These are phyloP conservation scores for human DNA, from an alignment of 2,113 vertebrate genomes.

Conservation along the genomic window GRCh38 chr4:189134501-189135000, in stretches of 20 bases:
- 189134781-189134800: not conserved
- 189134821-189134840: not conserved
- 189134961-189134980: slow-evolving; percentile 37
- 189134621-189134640: slow-evolving; percentile 29
- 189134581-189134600: slow-evolving; percentile 55
- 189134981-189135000: slow-evolving; percentile 14
- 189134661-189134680: not conserved
- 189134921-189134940: slow-evolving; percentile 67
- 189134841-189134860: slow-evolving; percentile 50
- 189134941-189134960: slow-evolving; percentile 53
- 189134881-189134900: slow-evolving; percentile 49
- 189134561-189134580: not conserved
- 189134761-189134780: slow-evolving; percentile 31
- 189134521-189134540: slow-evolving; percentile 53
- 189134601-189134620: not conserved
- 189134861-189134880: slow-evolving; percentile 26
- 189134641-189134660: not conserved
- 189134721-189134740: not conserved
- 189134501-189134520: not conserved
- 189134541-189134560: not conserved
- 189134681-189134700: not conserved
- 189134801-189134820: not conserved
- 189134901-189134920: slow-evolving; percentile 58
- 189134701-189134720: not conserved
- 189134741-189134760: slow-evolving; percentile 16